Evolutionary conservation across 2,113 vertebrate genomes (phyloP), one percentile per base, ranked within the genome.

Genomic region (Saccopteryx leptura): DNA sequence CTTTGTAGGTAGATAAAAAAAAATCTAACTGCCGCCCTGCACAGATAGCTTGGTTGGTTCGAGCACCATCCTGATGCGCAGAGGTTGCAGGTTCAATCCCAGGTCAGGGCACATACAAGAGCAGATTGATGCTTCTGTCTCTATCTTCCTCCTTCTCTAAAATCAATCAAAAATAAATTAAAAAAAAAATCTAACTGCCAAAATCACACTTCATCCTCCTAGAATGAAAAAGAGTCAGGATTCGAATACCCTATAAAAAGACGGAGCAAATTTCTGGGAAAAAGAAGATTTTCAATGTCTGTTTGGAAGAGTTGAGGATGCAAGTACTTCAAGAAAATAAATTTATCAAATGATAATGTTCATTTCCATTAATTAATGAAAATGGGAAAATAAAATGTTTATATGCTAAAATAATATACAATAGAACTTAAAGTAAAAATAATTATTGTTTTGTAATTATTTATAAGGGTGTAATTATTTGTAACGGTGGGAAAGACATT

Each of bases 1-100:
- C 82, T 97, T 94, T 93, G 91, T 23, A 96, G 89, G 74, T 1
- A 87, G 75, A 81, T 48, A 90, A 56, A 63, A 61, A 39, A 39
- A 92, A 94, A 84, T 90, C 82, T 0, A 97, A 86, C 50, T 88
- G 65, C 65, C 48, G 39, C 39, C 39, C 39, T 39, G 39, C 39
- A 39, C 39, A 39, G 39, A 39, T 39, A 39, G 39, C 39, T 39
- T 39, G 39, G 39, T 39, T 39, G 39, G 39, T 39, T 39, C 39
- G 39, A 39, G 39, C 39, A 39, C 39, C 39, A 39, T 39, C 39
- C 39, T 39, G 39, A 39, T 39, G 39, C 39, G 39, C 39, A 39
- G 39, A 39, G 39, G 39, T 39, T 39, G 39, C 39, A 39, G 39
- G 39, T 39, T 39, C 39, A 39, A 39, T 39, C 39, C 39, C 39